Base-by-base conservation (phyloP, 92 coral and sea anemone genomes). In the Pocillopora meandrina region DNA sequence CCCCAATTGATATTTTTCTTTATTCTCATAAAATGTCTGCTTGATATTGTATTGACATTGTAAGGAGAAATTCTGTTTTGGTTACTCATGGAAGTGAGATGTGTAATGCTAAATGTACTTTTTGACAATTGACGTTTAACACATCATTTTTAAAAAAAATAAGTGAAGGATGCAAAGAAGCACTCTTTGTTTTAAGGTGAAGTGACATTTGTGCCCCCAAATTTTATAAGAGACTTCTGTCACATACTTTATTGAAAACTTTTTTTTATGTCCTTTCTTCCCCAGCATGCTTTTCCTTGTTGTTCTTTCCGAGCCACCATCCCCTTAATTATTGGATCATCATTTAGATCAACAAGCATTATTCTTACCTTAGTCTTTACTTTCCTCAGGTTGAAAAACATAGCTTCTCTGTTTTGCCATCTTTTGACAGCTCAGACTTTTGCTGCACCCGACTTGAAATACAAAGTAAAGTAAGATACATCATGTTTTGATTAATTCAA, bases 401-500 rank as follows among this genome's bases (percentile, higher is more conserved):
- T 61, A 49, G 71, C 61, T 83, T 83, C 71, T 72, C 82, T 26
- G 79, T 74, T 59, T 80, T 83, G 63, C 92, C 92, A 16, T 84
- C 78, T 64, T 89, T 80, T 84, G 82, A 90, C 58, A 77, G 95
- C 33, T 89, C 91, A 59, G 92, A 91, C 10, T 91, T 84, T 62
- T 64, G 73, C 71, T 91, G 95, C 74, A 85, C 88, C 58, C 85
- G 95, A 62, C 87, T 76, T 49, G 95, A 91, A 72, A 91, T 89
- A 21, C 92, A 88, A 60, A 91, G 95, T 68, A 81, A 87, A 89
- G 94, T 88, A 72, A 60, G 78, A 47, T 23, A 21, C 9, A 23
- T 12, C 1, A 5, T 42, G 52, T 5, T 42, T 42, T 42, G 52
- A 42, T 42, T 42, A 0, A 3, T 7, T 42, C 52, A 3, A 42